Evolutionary conservation across 2,113 vertebrate genomes (phyloP), one percentile per base, ranked within the genome.

Genomic region (Ptilonorhynchus violaceus): DNA sequence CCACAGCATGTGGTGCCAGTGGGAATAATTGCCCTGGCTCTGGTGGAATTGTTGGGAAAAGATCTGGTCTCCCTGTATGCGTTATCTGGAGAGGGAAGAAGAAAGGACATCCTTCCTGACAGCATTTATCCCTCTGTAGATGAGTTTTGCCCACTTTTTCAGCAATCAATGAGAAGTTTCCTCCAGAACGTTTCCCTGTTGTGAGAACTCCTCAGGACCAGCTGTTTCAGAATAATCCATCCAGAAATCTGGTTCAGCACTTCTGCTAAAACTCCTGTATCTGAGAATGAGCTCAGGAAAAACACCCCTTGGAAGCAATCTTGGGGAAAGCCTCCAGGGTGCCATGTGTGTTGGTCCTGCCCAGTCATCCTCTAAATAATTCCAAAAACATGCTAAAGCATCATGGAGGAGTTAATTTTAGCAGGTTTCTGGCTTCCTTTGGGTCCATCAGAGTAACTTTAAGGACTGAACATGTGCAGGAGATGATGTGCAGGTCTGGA

Each of bases 1-100:
- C 1, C 9, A 44, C 3, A 0, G 3, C 21, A 44, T 37, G 4
- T 3, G 3, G 53, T 33, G 18, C 22, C 16, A 39, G 35, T 0
- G 55, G 50, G 30, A 42, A 33, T 14, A 44, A 41, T 1, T 50
- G 6, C 7, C 18, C 39, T 44, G 59, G 22, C 24, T 73, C 50
- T 67, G 16, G 44, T 58, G 41, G 50, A 3, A 24, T 35, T 55
- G 11, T 4, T 22, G 39, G 37, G 44, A 66, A 24, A 64, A 60
- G 44, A 19, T 49, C 15, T 67, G 15, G 9, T 67, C 15, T 47
- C 27, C 5, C 3, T 62, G 31, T 12, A 1, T 18, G 19, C 2
- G 1, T 35, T 60, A 22, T 55, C 39, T 83, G 11, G 50, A 66
- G 46, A 50, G 9, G 15, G 7, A 14, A 23, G 14, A 55, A 49